Percentiles rank a stretch among this genome's conserved stretches.
Evolutionary conservation across 2,888 invertebrate genomes (phyloP).

Genomic region (Drosophila recens): DNA sequence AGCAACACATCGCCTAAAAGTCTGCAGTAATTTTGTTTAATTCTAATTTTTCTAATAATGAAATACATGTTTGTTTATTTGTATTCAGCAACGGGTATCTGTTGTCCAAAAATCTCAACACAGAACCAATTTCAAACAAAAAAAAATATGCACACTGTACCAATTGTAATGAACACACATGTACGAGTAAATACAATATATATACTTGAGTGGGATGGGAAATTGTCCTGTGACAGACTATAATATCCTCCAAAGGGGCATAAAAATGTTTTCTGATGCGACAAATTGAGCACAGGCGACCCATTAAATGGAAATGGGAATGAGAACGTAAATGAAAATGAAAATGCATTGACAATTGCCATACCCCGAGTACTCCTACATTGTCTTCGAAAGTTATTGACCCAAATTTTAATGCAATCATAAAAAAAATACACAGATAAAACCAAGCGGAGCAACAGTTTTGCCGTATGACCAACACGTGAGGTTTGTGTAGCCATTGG

Average conservation of each 20-base stretch:
- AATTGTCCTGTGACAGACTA: constrained; percentile 17
- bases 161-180: constrained; percentile 7
- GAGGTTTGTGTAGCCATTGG: background rate
- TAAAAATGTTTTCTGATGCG: constrained; percentile 35
- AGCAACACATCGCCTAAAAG: too few species aligned
- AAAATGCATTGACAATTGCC: constrained; percentile 54
- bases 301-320: constrained; percentile 51
- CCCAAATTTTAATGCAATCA: constrained; percentile 60
- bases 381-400: constrained; percentile 54
- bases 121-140: constrained; percentile 1
- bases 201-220: background rate
- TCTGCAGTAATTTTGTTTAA: too few species aligned
- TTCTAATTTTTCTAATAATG: too few species aligned
- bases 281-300: constrained; percentile 20
- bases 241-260: constrained; percentile 26
- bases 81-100: too few species aligned
- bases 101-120: too few species aligned
- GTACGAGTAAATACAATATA: constrained; percentile 1
- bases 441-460: constrained; percentile 33
- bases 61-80: too few species aligned
- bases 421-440: constrained; percentile 24
- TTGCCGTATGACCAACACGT: constrained; percentile 1
- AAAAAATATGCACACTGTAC: background rate
- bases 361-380: background rate
- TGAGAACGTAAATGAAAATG: constrained; percentile 41